Conservation (phyloP, 1,140 invertebrate species). For the Dendroctonus ponderosae region DNA sequence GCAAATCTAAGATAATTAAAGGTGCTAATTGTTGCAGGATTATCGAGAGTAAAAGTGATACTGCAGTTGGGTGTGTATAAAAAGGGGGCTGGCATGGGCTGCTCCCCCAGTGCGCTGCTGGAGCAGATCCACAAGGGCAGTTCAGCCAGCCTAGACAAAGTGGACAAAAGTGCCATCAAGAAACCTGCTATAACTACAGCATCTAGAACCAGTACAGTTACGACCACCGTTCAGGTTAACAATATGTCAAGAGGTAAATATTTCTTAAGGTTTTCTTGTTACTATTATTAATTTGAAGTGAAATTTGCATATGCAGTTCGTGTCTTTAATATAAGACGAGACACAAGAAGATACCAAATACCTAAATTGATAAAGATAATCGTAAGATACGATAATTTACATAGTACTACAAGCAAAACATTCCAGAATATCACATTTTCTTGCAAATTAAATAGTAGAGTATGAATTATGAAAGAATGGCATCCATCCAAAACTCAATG, state of each 20-base stretch:
- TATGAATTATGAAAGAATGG: no score
- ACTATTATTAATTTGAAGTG: no score
- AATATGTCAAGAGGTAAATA: constrained; percentile 23
- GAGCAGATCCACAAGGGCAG: constrained; percentile 48
- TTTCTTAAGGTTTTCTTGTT: background rate
- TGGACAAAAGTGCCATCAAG: constrained; percentile 29
- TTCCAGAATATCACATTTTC: no score
- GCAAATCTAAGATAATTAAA: background rate
- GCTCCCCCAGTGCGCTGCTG: constrained; percentile 46
- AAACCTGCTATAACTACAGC: constrained; percentile 20
- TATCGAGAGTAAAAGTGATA: constrained; percentile 3
- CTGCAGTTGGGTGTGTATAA: constrained; percentile 24
- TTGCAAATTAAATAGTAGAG: no score
- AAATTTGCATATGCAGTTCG: no score
- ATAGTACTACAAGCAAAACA: no score
- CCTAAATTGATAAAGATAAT: no score
- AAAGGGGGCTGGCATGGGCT: constrained; percentile 45
- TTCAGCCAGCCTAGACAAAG: constrained; percentile 42
- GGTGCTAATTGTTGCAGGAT: background rate
- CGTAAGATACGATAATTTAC: no score
- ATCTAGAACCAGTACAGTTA: constrained; percentile 4
- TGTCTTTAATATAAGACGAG: no score
- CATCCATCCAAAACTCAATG: no score
- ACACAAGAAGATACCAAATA: no score
- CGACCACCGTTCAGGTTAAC: constrained; percentile 23